Evolutionary conservation across 2,113 vertebrate species (phyloP).

Genomic region (Rhinopithecus roxellana): DNA sequence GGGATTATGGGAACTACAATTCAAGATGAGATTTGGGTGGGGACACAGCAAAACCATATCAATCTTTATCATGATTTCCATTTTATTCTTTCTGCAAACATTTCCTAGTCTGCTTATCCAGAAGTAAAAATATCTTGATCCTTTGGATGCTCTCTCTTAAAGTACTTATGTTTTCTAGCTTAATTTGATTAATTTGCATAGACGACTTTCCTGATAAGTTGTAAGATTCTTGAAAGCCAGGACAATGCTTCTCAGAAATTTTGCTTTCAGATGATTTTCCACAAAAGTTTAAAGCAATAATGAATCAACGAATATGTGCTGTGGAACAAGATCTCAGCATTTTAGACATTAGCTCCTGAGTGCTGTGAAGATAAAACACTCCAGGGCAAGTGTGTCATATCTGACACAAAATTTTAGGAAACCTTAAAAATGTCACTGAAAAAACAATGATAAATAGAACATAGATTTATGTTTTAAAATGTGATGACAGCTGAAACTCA

Average conservation of each 20-base stretch:
- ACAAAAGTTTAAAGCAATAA: not conserved
- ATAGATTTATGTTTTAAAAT: not conserved
- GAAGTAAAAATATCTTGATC: not conserved
- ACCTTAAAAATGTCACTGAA: not conserved
- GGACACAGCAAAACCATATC: no score
- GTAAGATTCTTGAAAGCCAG: not conserved
- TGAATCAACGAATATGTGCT: not conserved
- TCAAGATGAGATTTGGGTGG: no score
- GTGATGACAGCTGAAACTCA: constrained; percentile 7
- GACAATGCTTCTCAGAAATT: not conserved
- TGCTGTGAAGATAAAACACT: not conserved
- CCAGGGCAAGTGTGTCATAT: not conserved
- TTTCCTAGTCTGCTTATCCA: not conserved
- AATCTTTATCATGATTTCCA: not conserved
- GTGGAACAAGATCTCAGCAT: not conserved
- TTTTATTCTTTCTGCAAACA: not conserved
- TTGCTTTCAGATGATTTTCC: not conserved
- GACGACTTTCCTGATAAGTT: not conserved
- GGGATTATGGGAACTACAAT: no score
- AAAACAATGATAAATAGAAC: constrained; percentile 3
- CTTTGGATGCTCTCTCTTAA: not conserved
- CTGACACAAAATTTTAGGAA: constrained; percentile 19
- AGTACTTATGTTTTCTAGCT: not conserved
- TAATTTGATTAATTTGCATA: not conserved
- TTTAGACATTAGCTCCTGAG: not conserved